phyloP scores from a whole-genome alignment of 1,140 invertebrate species.

The Saxidomus purpurata region DNA sequence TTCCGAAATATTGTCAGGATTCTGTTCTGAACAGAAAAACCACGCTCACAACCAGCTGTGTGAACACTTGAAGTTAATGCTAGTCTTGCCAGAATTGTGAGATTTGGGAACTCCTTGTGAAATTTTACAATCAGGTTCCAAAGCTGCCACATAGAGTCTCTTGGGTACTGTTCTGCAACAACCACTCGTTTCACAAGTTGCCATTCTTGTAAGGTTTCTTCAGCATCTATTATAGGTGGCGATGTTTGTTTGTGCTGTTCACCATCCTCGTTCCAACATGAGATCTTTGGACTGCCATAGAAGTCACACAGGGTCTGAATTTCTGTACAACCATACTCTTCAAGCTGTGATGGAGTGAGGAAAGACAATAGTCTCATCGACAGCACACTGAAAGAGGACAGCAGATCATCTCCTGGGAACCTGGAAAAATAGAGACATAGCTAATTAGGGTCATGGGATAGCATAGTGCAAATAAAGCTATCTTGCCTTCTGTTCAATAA shows the following conservation, averaged over 20 bases:
- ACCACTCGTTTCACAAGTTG: not conserved
- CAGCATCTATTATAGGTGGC: not conserved
- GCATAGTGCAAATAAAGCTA: not conserved
- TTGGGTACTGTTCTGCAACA: no score
- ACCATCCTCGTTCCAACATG: not conserved
- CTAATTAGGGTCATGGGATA: not conserved
- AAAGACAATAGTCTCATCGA: not conserved
- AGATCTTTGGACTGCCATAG: constrained; percentile 17
- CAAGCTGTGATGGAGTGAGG: not conserved
- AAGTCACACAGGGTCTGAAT: not conserved
- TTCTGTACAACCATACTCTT: not conserved
- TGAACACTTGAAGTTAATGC: no score
- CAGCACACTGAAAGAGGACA: not conserved
- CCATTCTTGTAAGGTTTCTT: not conserved
- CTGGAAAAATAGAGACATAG: not conserved
- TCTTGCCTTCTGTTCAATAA: not conserved
- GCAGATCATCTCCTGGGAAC: not conserved
- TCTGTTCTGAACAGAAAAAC: not conserved
- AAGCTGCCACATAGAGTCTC: no score
- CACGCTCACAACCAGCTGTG: not conserved
- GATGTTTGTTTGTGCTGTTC: not conserved
- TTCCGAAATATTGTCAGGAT: not conserved
- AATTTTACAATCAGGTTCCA: not conserved
- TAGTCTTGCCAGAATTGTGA: not conserved
- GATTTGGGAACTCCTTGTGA: not conserved